phyloP scores from a whole-genome alignment of 2,113 vertebrate species.

The Glareola pratincola region DNA sequence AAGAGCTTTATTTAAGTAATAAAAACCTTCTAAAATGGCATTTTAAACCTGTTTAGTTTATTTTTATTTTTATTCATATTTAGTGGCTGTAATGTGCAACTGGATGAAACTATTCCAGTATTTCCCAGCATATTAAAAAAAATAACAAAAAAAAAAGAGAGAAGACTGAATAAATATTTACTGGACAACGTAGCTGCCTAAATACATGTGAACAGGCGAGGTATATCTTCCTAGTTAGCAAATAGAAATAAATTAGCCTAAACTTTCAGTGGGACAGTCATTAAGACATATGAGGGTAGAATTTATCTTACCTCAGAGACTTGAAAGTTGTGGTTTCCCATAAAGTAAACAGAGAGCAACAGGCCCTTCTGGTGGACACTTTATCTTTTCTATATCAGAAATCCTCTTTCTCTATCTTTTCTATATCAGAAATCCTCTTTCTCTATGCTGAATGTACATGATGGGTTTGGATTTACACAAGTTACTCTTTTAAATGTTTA shows the following conservation, averaged over 20 bases:
- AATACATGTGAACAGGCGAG: background rate
- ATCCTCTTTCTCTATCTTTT: background rate
- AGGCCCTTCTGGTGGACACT: background rate
- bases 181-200: background rate
- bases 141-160: background rate
- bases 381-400: background rate
- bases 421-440: background rate
- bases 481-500: background rate
- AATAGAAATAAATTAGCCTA: background rate
- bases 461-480: background rate
- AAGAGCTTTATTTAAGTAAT: background rate
- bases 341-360: background rate
- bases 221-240: background rate
- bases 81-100: background rate
- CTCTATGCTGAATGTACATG: background rate
- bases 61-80: background rate
- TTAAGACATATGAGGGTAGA: background rate
- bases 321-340: background rate
- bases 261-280: background rate
- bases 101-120: background rate
- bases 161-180: background rate
- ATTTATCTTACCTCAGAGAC: background rate
- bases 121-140: background rate
- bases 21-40: background rate
- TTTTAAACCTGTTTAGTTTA: background rate